Evolutionary conservation across 2,888 invertebrate species (phyloP), one percentile per base, ranked within the genome.

Genomic region (Eulithis testata): DNA sequence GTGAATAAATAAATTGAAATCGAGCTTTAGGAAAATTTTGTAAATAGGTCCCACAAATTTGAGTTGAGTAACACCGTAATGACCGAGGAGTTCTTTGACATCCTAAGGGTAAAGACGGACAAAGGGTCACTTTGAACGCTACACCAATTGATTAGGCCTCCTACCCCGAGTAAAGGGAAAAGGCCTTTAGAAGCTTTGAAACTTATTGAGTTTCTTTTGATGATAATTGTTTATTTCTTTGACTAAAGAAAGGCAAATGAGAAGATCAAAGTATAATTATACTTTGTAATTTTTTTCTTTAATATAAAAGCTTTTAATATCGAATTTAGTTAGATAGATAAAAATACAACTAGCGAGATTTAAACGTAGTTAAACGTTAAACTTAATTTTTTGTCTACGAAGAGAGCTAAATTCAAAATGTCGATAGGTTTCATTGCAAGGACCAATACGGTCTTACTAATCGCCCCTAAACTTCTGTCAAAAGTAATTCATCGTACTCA

Each of bases 71-170:
- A 77, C 73, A 75, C 80, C 77, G 74, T 72, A 78, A 78, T 68
- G 76, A 74, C 72, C 78, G 14, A 62, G 14, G 62, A 60, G 79
- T 77, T 78, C 79, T 66, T 68, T 74, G 77, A 78, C 74, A 70
- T 69, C 44, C 60, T 54, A 68, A 73, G 77, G 76, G 68, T 54
- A 68, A 73, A 76, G 76, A 68, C 78, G 67, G 74, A 51, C 75
- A 60, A 63, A 59, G 73, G 77, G 80, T 80, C 77, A 81, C 80
- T 77, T 78, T 77, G 78, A 52, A 44, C 51, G 47, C 11, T n/a
- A 49, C 55, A 65, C 72, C 69, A 64, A 78, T 75, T 73, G 45
- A 66, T 66, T 57, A 37, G 53, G 36, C 11, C 37, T 11, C 40
- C 27, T 11, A 47, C 45, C 45, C 21, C 12, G 11, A 56, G 40